phyloP scores from a whole-genome alignment of 2,113 vertebrate species.

The Oncorhynchus masou region DNA sequence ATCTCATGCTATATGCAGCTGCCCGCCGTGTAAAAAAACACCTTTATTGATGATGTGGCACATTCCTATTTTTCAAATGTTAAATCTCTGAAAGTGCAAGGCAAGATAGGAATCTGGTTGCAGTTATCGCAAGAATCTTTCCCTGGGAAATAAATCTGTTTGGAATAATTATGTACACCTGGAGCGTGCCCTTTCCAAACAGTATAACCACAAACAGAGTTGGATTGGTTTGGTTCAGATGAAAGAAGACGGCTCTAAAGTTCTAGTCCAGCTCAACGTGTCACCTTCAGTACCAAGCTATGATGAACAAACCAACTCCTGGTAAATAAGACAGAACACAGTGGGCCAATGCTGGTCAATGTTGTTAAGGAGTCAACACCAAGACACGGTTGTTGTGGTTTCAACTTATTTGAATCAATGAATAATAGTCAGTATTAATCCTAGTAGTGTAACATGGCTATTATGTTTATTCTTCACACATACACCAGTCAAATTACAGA shows the following conservation, averaged over 20 bases:
- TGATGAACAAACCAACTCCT: not conserved
- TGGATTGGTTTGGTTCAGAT: not conserved
- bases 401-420: not conserved
- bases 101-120: not conserved
- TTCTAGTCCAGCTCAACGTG: not conserved
- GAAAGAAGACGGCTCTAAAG: conserved; percentile 1
- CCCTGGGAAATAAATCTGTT: not conserved
- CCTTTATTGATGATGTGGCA: conserved; percentile 10
- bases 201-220: conserved; percentile 6
- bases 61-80: conserved; percentile 9
- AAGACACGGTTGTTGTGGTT: too few relatives aligned
- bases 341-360: not conserved
- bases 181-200: not conserved
- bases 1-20: conserved; percentile 16
- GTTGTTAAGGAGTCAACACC: not conserved
- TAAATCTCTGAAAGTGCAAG: conserved; percentile 23
- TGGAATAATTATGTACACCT: not conserved
- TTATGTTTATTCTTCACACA: not conserved
- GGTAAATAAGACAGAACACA: not conserved
- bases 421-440: not conserved
- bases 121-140: not conserved
- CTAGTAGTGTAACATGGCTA: not conserved
- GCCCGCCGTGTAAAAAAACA: conserved; percentile 16
- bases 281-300: not conserved
- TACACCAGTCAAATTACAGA: not conserved